phyloP scores from a whole-genome alignment of 2,888 invertebrate species.

The Phania funesta region DNA sequence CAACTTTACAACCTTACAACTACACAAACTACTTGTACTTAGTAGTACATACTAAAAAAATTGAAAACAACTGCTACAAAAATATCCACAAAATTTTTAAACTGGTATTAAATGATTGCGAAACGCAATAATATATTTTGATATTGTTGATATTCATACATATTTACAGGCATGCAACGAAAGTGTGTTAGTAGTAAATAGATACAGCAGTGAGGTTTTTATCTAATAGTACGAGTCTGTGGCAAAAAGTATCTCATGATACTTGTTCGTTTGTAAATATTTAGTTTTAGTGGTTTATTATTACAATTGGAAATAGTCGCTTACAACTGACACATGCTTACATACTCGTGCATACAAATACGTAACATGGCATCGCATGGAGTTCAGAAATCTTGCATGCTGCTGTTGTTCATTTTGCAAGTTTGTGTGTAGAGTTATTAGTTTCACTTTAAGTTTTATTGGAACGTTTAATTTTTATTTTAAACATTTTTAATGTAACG shows the following conservation, averaged over 20 bases:
- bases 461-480: background rate
- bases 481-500: background rate
- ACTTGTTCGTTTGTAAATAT: conserved; percentile 12
- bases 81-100: conserved; percentile 55
- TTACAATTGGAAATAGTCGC: conserved; percentile 28
- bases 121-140: conserved; percentile 50
- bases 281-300: conserved; percentile 26
- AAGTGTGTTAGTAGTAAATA: conserved; percentile 62
- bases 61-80: conserved; percentile 24
- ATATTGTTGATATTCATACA: background rate
- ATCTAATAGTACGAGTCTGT: conserved; percentile 5
- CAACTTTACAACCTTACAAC: no score
- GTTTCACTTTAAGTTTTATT: background rate
- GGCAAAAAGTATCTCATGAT: conserved; percentile 9
- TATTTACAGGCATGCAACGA: background rate
- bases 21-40: no score
- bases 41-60: conserved; percentile 33
- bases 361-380: background rate
- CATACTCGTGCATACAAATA: background rate
- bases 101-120: conserved; percentile 67
- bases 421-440: no score
- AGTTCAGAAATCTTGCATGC: conserved; percentile 3
- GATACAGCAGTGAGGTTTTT: conserved; percentile 18
- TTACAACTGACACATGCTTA: background rate
- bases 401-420: no score